phyloP scores from a whole-genome alignment of 35 echinoderm and acorn worm species.

The Amphiura filiformis region DNA sequence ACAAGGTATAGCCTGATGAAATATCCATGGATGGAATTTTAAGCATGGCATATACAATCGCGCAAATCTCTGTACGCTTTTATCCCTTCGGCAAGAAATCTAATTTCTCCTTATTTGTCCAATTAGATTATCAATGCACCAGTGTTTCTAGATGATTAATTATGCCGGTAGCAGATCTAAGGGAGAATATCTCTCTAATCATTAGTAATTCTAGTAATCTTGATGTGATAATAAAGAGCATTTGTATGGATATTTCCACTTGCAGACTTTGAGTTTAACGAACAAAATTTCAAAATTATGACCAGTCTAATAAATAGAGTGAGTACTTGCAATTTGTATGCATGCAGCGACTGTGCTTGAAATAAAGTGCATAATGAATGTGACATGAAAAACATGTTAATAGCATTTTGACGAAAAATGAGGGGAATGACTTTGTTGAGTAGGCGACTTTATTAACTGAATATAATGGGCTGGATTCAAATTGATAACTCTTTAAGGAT shows the following conservation, averaged over 20 bases:
- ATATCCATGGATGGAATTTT: neutral
- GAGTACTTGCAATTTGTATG: too few species aligned
- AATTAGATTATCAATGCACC: neutral
- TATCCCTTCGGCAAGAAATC: neutral
- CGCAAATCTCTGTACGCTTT: neutral
- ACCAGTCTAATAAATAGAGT: too few species aligned
- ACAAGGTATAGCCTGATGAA: neutral
- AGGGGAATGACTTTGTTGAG: too few species aligned
- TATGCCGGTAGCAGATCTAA: neutral
- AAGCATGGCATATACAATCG: neutral
- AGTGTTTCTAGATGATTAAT: neutral
- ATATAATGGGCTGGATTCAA: too few species aligned
- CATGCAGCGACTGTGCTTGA: too few species aligned
- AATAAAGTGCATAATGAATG: too few species aligned
- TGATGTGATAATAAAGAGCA: neutral
- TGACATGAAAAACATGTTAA: too few species aligned
- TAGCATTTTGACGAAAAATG: too few species aligned
- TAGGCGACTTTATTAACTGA: too few species aligned
- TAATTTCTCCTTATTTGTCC: neutral
- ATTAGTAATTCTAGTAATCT: neutral
- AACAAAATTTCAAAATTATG: too few species aligned
- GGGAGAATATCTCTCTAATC: neutral
- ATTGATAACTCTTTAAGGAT: too few species aligned
- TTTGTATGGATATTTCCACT: neutral
- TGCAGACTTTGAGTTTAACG: neutral